Conservation (phyloP, 2,113 vertebrate genomes). For the Hoplias malabaricus region DNA sequence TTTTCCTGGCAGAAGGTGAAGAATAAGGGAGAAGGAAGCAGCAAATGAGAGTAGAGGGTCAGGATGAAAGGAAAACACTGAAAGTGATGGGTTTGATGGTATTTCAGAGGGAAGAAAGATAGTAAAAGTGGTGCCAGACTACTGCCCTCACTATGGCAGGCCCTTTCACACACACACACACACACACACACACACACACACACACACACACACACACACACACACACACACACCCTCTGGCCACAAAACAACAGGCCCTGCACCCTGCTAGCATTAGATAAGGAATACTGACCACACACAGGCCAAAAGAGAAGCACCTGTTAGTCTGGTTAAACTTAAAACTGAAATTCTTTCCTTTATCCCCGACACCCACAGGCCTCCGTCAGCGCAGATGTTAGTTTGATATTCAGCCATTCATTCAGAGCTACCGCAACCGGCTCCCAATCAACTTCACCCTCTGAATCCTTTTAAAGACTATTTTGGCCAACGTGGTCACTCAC, state of each 20-base stretch:
- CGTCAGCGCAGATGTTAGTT: background rate
- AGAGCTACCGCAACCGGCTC: background rate
- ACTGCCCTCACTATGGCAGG: conserved; percentile 17
- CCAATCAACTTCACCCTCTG: background rate
- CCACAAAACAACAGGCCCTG: conserved; percentile 36
- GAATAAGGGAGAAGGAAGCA: background rate
- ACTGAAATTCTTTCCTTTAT: background rate
- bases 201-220: conserved; percentile 12
- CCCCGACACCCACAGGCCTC: background rate
- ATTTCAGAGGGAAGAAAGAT: background rate
- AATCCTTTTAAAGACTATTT: background rate
- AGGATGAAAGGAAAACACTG: conserved; percentile 51
- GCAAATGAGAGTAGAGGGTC: conserved; percentile 30
- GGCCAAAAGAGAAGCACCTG: conserved; percentile 20
- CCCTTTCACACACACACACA: background rate
- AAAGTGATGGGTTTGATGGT: conserved; percentile 26
- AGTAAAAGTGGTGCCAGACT: conserved; percentile 1
- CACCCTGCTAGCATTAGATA: conserved; percentile 46
- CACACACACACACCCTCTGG: conserved; percentile 9
- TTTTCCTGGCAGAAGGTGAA: background rate
- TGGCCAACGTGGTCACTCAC: no score
- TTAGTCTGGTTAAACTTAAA: conserved; percentile 19
- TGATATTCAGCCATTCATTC: no score
- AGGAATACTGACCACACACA: conserved; percentile 36
- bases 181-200: background rate